A percentile compares a stretch with the other conserved stretches of the same genome.
phyloP scores from a whole-genome alignment of 2,113 vertebrate species.

The Ia io region DNA sequence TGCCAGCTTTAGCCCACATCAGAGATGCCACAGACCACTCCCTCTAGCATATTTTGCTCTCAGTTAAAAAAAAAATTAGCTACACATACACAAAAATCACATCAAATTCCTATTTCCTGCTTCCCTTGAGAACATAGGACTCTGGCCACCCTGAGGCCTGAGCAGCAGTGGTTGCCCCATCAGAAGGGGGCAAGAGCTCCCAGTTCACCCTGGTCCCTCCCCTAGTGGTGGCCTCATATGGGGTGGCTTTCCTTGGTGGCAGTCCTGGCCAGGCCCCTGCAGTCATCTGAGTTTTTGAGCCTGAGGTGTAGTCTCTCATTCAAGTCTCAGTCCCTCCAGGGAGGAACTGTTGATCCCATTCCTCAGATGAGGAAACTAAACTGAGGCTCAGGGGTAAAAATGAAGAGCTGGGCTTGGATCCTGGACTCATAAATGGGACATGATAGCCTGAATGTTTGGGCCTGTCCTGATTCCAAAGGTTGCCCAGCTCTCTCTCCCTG shows the following conservation, averaged over 20 bases:
- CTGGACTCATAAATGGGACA: background rate
- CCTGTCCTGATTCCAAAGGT: background rate
- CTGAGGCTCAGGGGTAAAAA: background rate
- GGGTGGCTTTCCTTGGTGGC: background rate
- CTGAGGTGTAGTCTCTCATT: background rate
- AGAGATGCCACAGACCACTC: background rate
- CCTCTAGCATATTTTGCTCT: background rate
- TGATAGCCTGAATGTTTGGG: accelerated
- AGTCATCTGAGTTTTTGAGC: background rate
- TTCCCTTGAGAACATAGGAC: background rate
- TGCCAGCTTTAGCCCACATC: accelerated
- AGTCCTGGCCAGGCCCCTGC: background rate
- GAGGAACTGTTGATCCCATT: background rate
- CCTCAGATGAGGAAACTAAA: background rate
- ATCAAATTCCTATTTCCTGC: background rate
- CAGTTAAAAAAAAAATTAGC: background rate
- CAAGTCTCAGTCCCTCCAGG: background rate
- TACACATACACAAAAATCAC: background rate
- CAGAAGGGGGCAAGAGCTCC: background rate
- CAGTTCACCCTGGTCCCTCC: background rate
- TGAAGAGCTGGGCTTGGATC: background rate
- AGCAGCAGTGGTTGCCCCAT: background rate
- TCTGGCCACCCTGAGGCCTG: background rate
- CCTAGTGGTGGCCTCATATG: accelerated
- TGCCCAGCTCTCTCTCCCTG: background rate